Conservation (phyloP, 2,888 invertebrate genomes). For the Diadromus collaris region DNA sequence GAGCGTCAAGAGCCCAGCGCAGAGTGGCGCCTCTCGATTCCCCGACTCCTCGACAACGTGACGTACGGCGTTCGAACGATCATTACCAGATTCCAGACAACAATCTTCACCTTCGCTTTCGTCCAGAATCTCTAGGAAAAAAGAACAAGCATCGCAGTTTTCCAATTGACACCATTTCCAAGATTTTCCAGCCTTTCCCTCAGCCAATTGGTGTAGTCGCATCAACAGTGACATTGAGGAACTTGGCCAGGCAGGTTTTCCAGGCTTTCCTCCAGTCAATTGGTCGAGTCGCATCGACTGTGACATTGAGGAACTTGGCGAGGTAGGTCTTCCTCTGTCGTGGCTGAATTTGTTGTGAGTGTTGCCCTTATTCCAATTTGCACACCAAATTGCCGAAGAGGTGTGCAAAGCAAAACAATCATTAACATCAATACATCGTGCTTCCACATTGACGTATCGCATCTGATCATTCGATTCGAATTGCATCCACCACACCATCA, state of each 20-base stretch:
- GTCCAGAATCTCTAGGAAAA: not conserved
- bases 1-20: conserved; percentile 12
- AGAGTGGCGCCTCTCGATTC: conserved; percentile 33
- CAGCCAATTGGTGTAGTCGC: not conserved
- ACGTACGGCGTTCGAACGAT: conserved; percentile 46
- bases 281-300: not conserved
- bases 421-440: not conserved
- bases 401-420: not conserved
- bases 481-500: not conserved
- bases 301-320: not conserved
- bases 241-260: not conserved
- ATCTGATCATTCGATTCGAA: too few species aligned
- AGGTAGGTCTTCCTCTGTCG: not conserved
- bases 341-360: not conserved
- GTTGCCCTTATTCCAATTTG: not conserved
- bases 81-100: conserved; percentile 51
- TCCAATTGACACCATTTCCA: not conserved
- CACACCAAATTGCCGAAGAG: not conserved
- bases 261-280: not conserved
- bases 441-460: not conserved
- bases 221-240: not conserved
- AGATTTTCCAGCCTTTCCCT: not conserved
- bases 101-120: conserved; percentile 18
- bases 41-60: not conserved
- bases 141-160: not conserved